phyloP scores from a whole-genome alignment of 2,888 invertebrate genomes.

The Tetranychus truncatus region DNA sequence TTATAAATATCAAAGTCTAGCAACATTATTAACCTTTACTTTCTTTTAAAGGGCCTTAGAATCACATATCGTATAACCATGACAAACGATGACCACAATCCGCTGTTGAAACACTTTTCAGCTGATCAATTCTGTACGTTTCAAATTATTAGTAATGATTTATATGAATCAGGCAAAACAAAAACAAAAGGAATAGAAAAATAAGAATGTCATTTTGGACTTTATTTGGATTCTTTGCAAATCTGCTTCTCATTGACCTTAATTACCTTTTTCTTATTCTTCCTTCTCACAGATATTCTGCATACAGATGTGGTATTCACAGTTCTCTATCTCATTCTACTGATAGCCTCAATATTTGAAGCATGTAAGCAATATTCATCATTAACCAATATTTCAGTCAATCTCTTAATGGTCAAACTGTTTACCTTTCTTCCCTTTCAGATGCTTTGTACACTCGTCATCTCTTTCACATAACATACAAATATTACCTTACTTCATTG shows the following conservation, averaged over 20 bases:
- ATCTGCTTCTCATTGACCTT: not conserved
- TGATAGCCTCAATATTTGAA: constrained; percentile 53
- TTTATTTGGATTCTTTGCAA: constrained; percentile 24
- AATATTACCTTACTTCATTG: constrained; percentile 55
- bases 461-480: constrained; percentile 69
- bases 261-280: constrained; percentile 14
- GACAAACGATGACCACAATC: constrained; percentile 67
- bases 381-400: not conserved
- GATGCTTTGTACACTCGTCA: constrained; percentile 57
- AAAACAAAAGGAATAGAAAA: too few species aligned
- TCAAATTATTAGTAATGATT: not conserved
- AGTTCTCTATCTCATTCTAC: constrained; percentile 50
- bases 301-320: constrained; percentile 59
- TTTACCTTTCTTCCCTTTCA: constrained; percentile 31
- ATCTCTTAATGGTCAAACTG: too few species aligned
- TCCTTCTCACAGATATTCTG: constrained; percentile 51
- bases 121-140: constrained; percentile 81
- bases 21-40: constrained; percentile 13
- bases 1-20: not conserved
- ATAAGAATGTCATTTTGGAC: too few species aligned
- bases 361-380: constrained; percentile 34
- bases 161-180: too few species aligned
- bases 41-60: constrained; percentile 47
- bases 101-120: constrained; percentile 66
- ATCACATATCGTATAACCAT: constrained; percentile 60